Conservation (phyloP, 2,888 invertebrate genomes). For the Cheilosia scutellata region DNA sequence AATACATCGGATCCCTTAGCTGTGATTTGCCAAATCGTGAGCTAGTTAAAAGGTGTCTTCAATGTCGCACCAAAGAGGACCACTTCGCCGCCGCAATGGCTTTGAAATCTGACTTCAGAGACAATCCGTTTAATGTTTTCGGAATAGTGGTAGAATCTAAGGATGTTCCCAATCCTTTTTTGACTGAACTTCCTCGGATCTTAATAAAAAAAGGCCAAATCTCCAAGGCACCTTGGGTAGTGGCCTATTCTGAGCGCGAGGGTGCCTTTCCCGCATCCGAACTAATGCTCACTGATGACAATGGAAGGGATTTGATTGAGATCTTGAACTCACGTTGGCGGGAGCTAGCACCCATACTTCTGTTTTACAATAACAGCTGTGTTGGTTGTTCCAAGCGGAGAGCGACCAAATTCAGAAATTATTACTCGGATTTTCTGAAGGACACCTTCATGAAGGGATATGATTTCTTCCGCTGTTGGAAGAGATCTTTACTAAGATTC, state of each 20-base stretch:
- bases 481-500: constrained; percentile 87
- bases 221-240: constrained; percentile 88
- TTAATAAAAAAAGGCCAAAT: constrained; percentile 86
- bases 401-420: constrained; percentile 88
- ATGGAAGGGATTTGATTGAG: constrained; percentile 84
- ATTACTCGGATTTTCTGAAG: constrained; percentile 78
- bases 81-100: not conserved
- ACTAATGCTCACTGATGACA: constrained; percentile 81
- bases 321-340: constrained; percentile 85
- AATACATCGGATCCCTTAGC: constrained; percentile 85
- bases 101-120: constrained; percentile 83
- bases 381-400: constrained; percentile 88
- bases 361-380: constrained; percentile 86
- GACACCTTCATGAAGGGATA: constrained; percentile 73
- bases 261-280: constrained; percentile 88
- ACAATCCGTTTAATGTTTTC: constrained; percentile 89
- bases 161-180: constrained; percentile 85
- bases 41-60: constrained; percentile 80
- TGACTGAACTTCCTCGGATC: constrained; percentile 87
- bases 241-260: constrained; percentile 88
- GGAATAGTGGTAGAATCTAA: constrained; percentile 87
- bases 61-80: constrained; percentile 4
- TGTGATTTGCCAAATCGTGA: constrained; percentile 85
- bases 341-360: constrained; percentile 86
- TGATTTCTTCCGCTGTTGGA: constrained; percentile 80